These are phyloP conservation scores for Lutraria rhynchaena DNA, from an alignment of 1,140 invertebrate genomes.

Conservation along the genomic window DNA sequence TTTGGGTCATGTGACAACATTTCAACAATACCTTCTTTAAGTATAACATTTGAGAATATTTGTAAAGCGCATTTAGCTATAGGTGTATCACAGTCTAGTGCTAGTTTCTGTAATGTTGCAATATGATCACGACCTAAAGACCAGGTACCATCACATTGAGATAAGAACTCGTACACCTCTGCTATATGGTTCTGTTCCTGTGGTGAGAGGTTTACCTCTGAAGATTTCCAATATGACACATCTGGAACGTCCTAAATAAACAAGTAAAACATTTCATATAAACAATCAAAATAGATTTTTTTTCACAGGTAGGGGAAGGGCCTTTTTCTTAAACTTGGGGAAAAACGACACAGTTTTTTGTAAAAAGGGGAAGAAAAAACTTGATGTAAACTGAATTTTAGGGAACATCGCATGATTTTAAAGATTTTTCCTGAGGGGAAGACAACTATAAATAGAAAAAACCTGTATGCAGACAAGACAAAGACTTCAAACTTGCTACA, in stretches of 20 bases:
- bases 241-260: constrained; percentile 44
- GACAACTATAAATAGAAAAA: too few species aligned
- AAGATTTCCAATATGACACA: constrained; percentile 20
- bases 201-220: constrained; percentile 28
- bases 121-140: constrained; percentile 64
- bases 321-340: too few species aligned
- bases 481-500: too few species aligned
- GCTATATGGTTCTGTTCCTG: constrained; percentile 42
- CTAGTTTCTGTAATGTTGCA: constrained; percentile 57
- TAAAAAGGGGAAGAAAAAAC: too few species aligned
- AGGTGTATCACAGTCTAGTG: constrained; percentile 46
- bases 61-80: constrained; percentile 38
- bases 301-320: too few species aligned
- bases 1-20: constrained; percentile 63
- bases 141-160: constrained; percentile 49
- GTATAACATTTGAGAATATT: constrained; percentile 53
- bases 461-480: too few species aligned
- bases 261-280: too few species aligned
- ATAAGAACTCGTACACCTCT: constrained; percentile 65
- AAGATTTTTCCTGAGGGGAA: too few species aligned
- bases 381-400: too few species aligned
- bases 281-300: too few species aligned
- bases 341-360: too few species aligned
- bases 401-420: too few species aligned
- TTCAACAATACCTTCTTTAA: constrained; percentile 59